phyloP scores from a whole-genome alignment of 2,888 invertebrate genomes.

The Lepidocyrtoides sp. region DNA sequence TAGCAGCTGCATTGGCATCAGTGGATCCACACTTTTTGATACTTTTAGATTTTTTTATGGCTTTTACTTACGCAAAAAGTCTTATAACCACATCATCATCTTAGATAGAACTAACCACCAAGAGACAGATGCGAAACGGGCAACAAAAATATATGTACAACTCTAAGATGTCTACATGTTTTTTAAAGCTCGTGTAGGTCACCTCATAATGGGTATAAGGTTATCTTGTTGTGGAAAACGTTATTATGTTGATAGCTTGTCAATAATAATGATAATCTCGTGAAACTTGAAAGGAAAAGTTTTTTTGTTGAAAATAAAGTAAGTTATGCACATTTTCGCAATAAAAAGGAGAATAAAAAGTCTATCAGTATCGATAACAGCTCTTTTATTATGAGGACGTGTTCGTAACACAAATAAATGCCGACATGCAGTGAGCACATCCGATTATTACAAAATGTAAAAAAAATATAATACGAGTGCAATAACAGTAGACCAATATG shows the following conservation, averaged over 20 bases:
- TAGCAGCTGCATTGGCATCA: not conserved
- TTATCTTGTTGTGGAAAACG: not conserved
- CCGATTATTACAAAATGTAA: slow-evolving; percentile 7
- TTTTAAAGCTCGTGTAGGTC: slow-evolving; percentile 69
- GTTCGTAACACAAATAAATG: not conserved
- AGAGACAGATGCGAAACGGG: slow-evolving; percentile 72
- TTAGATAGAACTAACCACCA: not conserved
- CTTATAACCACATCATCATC: not conserved
- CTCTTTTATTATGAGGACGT: not conserved
- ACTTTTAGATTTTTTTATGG: not conserved
- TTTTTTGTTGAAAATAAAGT: slow-evolving; percentile 29
- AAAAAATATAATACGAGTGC: not conserved
- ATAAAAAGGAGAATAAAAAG: not conserved
- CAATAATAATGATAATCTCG: slow-evolving; percentile 33
- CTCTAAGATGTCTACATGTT: not conserved
- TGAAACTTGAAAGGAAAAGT: slow-evolving; percentile 70
- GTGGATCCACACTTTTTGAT: slow-evolving; percentile 2
- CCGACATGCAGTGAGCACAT: not conserved
- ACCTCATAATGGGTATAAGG: slow-evolving; percentile 10
- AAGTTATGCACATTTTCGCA: slow-evolving; percentile 6
- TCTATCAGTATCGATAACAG: not conserved
- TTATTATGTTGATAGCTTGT: slow-evolving; percentile 24
- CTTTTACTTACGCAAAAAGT: not conserved
- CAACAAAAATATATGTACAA: not conserved
- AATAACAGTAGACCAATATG: not conserved